phyloP scores from a whole-genome alignment of 2,797 vertebrate genomes.

The Coilia nasus region DNA sequence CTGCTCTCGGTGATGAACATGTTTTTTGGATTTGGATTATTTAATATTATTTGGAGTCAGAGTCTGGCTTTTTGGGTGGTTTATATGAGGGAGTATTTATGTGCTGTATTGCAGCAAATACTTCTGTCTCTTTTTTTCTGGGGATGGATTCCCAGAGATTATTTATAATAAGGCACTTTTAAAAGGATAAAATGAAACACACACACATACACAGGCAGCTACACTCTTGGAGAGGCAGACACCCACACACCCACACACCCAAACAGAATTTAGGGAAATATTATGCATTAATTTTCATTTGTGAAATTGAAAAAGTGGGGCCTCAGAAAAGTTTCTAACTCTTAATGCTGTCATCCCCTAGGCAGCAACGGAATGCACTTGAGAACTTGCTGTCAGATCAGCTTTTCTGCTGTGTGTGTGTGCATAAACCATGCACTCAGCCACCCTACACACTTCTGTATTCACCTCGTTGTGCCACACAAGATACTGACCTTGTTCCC shows the following conservation, averaged over 20 bases:
- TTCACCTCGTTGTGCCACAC: not conserved
- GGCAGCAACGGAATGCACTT: not conserved
- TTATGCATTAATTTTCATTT: not conserved
- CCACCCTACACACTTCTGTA: not conserved
- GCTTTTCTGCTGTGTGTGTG: not conserved
- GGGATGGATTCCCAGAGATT: conserved; percentile 17
- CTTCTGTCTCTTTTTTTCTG: conserved; percentile 1
- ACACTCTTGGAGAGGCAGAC: conserved; percentile 50
- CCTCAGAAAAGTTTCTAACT: not conserved
- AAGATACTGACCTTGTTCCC: not conserved
- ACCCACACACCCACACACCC: conserved; percentile 38
- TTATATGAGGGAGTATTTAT: not conserved
- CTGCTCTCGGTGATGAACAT: not conserved
- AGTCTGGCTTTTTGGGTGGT: not conserved
- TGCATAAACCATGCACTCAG: not conserved
- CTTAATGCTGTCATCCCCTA: not conserved
- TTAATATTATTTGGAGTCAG: no score
- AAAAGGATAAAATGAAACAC: not conserved
- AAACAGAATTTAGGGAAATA: not conserved
- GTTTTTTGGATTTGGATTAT: not conserved
- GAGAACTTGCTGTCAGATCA: not conserved
- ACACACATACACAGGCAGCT: not conserved
- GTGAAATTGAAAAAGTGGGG: not conserved
- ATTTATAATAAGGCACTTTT: not conserved
- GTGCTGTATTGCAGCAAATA: not conserved